Percentiles rank a stretch among this genome's conserved stretches.
Evolutionary conservation across 2,113 vertebrate species (phyloP).

Genomic region (Herpailurus yagouaroundi): DNA sequence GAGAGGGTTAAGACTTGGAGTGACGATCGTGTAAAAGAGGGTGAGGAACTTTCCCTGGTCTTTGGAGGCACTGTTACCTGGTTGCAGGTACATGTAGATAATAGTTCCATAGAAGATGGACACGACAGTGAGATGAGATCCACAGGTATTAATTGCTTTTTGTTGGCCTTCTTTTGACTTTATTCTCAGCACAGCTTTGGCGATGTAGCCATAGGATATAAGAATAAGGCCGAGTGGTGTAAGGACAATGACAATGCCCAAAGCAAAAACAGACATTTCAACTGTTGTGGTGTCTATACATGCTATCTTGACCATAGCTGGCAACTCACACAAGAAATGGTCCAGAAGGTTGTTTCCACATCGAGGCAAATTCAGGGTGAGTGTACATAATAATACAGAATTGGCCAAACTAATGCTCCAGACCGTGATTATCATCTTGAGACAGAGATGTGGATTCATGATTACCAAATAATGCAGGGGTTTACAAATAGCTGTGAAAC

Average conservation of each 20-base stretch:
- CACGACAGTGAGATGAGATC: constrained; percentile 68
- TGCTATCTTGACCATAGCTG: constrained; percentile 64
- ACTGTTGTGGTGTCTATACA: constrained; percentile 67
- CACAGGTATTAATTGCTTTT: constrained; percentile 67
- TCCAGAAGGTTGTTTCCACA: constrained; percentile 67
- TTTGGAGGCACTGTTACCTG: constrained; percentile 57
- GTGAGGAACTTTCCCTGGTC: constrained; percentile 64
- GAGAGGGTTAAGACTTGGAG: constrained; percentile 69
- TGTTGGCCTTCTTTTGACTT: constrained; percentile 45
- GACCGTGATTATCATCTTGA: constrained; percentile 24
- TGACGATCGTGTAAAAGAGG: constrained; percentile 63
- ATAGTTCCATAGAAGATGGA: constrained; percentile 61
- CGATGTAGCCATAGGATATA: constrained; percentile 63
- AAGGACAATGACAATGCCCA: constrained; percentile 60
- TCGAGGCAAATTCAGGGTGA: constrained; percentile 58
- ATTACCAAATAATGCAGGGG: constrained; percentile 58
- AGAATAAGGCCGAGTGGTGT: constrained; percentile 62
- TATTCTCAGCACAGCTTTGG: constrained; percentile 66
- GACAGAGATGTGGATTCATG: constrained; percentile 53
- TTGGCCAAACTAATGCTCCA: constrained; percentile 52
- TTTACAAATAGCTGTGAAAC: constrained; percentile 61
- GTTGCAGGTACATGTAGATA: constrained; percentile 64
- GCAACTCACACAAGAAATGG: constrained; percentile 76
- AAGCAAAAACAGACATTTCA: constrained; percentile 62
- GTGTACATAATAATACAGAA: constrained; percentile 43